phyloP scores from a whole-genome alignment of 2,797 vertebrate genomes.

The Propithecus deckenii region DNA sequence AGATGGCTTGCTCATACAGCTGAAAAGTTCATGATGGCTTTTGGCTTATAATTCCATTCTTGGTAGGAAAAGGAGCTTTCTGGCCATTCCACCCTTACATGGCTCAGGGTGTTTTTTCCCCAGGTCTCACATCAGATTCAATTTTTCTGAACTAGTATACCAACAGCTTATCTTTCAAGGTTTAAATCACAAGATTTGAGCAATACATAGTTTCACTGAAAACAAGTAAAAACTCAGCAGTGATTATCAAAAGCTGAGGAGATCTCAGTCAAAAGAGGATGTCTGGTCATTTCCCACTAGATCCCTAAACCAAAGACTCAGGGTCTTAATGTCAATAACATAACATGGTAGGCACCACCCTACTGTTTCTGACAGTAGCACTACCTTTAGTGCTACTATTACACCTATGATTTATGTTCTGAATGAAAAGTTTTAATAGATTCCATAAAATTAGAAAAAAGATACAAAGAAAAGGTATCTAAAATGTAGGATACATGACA shows the following conservation, averaged over 20 bases:
- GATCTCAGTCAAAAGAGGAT: background rate
- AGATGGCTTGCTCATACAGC: too few relatives aligned
- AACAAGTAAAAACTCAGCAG: background rate
- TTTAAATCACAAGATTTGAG: background rate
- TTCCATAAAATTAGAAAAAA: background rate
- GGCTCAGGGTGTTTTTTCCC: background rate
- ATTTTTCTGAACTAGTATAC: background rate
- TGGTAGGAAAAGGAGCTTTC: background rate
- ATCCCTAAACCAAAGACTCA: background rate
- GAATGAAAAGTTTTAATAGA: background rate
- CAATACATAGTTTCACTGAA: background rate
- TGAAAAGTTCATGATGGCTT: background rate
- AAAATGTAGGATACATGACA: background rate
- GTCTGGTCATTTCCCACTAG: background rate
- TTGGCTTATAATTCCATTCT: background rate
- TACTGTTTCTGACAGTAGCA: background rate
- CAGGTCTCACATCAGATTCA: background rate
- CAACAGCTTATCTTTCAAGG: background rate
- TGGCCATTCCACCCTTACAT: background rate
- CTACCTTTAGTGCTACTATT: background rate
- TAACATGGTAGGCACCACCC: background rate
- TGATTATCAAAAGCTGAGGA: background rate
- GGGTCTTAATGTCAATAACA: background rate
- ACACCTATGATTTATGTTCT: background rate
- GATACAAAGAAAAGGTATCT: background rate